These are phyloP conservation scores for Syngnathus scovelli DNA, from an alignment of 2,113 vertebrate species.

Conservation along the genomic window DNA sequence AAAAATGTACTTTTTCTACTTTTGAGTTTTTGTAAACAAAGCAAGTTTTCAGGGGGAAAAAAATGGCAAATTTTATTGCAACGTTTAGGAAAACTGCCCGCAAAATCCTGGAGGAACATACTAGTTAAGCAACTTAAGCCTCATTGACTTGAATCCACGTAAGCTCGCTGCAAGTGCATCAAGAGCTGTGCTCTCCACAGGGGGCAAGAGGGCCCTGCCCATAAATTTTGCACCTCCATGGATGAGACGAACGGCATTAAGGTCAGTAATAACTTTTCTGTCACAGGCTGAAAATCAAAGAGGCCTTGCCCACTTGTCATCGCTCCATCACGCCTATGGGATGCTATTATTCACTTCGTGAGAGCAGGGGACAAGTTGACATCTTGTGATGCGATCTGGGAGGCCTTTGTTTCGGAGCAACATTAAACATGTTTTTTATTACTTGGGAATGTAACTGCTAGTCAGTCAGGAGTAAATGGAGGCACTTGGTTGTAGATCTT, in stretches of 20 bases:
- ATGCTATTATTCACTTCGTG: background rate
- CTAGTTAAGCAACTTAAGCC: background rate
- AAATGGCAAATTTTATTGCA: too few relatives aligned
- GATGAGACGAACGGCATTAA: constrained; percentile 25
- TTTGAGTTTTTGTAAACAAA: too few relatives aligned
- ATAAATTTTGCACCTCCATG: constrained; percentile 36
- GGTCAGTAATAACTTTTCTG: constrained; percentile 28
- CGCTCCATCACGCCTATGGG: constrained; percentile 4
- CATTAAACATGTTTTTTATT: constrained; percentile 3
- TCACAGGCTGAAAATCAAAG: constrained; percentile 22
- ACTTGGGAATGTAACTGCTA: background rate
- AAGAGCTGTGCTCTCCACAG: constrained; percentile 30
- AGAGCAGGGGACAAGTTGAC: constrained; percentile 24
- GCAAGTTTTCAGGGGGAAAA: too few relatives aligned
- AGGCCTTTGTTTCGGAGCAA: constrained; percentile 13
- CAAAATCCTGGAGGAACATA: too few relatives aligned
- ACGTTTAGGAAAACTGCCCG: too few relatives aligned
- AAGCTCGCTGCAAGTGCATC: background rate
- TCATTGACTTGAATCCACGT: background rate
- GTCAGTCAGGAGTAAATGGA: background rate
- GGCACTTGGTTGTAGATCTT: background rate
- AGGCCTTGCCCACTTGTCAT: constrained; percentile 22
- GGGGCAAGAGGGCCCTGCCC: constrained; percentile 13
- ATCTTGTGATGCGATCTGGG: constrained; percentile 8
- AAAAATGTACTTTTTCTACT: too few relatives aligned